Evolutionary conservation across 2,797 vertebrate genomes (phyloP).

Genomic region (Gymnothorax javanicus): DNA sequence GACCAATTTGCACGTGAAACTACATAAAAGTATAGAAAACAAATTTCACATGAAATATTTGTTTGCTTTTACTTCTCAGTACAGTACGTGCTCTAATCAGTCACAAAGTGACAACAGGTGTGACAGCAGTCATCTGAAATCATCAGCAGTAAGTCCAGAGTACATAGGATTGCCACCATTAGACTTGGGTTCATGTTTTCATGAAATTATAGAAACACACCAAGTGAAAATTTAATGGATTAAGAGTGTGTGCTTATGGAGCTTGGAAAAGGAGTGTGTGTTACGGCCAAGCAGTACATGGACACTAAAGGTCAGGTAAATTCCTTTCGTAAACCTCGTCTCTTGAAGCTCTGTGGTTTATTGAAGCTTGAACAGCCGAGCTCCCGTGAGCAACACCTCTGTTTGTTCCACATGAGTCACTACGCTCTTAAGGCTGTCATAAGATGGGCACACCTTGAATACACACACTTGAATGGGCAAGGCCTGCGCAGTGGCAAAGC

Average conservation of each 20-base stretch:
- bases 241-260: neutral
- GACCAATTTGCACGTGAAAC: neutral
- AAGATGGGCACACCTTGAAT: slow-evolving; percentile 49
- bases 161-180: neutral
- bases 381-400: slow-evolving; percentile 61
- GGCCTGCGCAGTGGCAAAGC: slow-evolving; percentile 20
- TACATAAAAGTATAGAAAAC: neutral
- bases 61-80: neutral
- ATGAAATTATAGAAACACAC: neutral
- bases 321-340: slow-evolving; percentile 21
- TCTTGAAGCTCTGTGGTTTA: slow-evolving; percentile 24
- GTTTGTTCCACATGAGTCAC: slow-evolving; percentile 72
- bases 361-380: slow-evolving; percentile 41
- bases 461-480: slow-evolving; percentile 41
- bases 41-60: neutral
- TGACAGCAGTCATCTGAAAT: neutral
- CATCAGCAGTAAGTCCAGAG: neutral
- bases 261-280: neutral
- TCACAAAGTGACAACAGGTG: neutral
- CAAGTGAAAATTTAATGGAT: neutral
- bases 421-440: slow-evolving; percentile 45
- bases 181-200: neutral
- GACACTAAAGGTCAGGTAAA: neutral
- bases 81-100: neutral
- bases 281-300: neutral